Conservation (phyloP, 2,113 vertebrate species). For the Lagopus muta region DNA sequence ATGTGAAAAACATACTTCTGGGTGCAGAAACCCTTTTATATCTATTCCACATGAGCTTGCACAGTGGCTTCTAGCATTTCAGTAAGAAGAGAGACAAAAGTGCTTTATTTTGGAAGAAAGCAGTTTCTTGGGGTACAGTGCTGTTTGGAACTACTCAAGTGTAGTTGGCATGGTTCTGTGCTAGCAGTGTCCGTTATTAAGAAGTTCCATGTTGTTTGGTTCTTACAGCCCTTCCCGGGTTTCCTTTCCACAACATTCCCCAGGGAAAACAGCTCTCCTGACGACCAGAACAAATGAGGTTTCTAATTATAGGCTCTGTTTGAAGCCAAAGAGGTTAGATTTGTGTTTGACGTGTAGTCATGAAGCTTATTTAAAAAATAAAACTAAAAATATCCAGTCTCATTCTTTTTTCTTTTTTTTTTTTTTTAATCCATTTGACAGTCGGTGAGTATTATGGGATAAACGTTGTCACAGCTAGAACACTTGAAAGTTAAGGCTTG, state of each 20-base stretch:
- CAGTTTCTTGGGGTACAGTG: background rate
- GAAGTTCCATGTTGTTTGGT: constrained; percentile 24
- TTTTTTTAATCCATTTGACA: constrained; percentile 51
- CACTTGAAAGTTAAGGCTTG: constrained; percentile 26
- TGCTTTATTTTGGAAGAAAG: background rate
- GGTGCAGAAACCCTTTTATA: background rate
- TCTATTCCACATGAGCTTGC: background rate
- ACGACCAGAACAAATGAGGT: constrained; percentile 33
- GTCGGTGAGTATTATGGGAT: constrained; percentile 40
- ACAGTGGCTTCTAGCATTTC: fast-evolving
- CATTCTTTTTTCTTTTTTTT: background rate
- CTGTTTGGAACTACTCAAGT: background rate
- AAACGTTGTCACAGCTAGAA: constrained; percentile 40
- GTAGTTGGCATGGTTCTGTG: background rate
- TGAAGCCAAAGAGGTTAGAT: constrained; percentile 55
- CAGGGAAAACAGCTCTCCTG: constrained; percentile 41
- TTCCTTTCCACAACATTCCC: constrained; percentile 58
- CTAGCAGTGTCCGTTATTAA: background rate
- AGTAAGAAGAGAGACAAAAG: background rate
- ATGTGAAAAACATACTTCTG: background rate
- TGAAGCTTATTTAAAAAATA: constrained; percentile 58
- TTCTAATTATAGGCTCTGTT: constrained; percentile 51
- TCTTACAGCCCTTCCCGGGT: constrained; percentile 32
- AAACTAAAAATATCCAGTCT: constrained; percentile 71
- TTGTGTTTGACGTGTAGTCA: constrained; percentile 66